These are phyloP conservation scores for Muricea muricata DNA, from an alignment of 92 coral and sea anemone species.

Conservation along the genomic window DNA sequence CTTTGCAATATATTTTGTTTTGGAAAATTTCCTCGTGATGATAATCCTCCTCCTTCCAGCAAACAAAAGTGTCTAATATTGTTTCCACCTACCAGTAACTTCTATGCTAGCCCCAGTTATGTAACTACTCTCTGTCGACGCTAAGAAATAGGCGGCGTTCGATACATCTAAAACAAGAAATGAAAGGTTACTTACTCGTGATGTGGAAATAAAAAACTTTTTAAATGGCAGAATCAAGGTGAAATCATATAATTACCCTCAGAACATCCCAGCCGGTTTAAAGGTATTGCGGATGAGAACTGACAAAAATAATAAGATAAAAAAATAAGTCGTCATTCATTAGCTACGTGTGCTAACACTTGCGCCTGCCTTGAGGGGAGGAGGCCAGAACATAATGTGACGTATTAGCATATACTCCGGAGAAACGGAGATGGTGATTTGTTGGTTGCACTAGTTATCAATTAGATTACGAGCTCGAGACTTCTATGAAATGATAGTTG, in stretches of 20 bases:
- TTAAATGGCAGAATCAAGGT: not conserved
- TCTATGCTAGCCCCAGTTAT: constrained; percentile 91
- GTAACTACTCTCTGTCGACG: constrained; percentile 87
- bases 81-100: constrained; percentile 74
- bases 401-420: too few relatives aligned
- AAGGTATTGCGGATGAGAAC: constrained; percentile 43
- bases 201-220: not conserved
- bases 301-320: constrained; percentile 7
- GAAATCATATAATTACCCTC: constrained; percentile 7
- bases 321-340: not conserved
- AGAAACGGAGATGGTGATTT: too few relatives aligned
- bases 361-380: too few relatives aligned
- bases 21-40: too few relatives aligned
- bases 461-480: too few relatives aligned
- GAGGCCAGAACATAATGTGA: too few relatives aligned
- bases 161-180: constrained; percentile 72
- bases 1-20: too few relatives aligned
- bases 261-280: constrained; percentile 24
- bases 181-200: not conserved
- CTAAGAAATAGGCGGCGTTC: constrained; percentile 82
- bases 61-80: not conserved
- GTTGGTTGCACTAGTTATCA: too few relatives aligned
- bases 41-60: too few relatives aligned
- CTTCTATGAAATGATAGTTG: too few relatives aligned
- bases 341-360: too few relatives aligned